A percentile compares a stretch with the other conserved stretches of the same genome.
phyloP scores from a whole-genome alignment of 2,113 vertebrate species.

The Leuciscus idus region DNA sequence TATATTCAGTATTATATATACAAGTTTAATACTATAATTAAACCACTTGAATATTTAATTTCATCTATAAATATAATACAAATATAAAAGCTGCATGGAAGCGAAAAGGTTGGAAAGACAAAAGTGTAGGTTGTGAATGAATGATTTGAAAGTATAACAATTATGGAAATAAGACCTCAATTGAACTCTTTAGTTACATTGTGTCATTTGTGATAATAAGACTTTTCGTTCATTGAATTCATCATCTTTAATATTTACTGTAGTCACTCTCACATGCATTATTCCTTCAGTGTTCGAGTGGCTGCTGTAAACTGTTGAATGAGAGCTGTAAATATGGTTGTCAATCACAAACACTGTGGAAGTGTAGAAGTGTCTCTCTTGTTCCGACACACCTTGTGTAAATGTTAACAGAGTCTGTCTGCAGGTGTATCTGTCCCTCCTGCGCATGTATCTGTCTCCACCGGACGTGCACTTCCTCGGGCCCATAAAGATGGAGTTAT shows the following conservation, averaged over 20 bases:
- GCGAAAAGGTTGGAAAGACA: neutral
- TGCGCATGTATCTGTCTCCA: conserved; percentile 96
- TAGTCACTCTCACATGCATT: neutral
- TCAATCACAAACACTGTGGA: neutral
- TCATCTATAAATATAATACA: neutral
- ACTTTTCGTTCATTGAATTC: too few relatives aligned
- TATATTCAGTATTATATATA: neutral
- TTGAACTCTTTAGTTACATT: too few relatives aligned
- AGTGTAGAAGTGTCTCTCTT: neutral
- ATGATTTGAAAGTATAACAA: neutral
- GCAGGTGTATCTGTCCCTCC: conserved; percentile 94
- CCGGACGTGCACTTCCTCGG: conserved; percentile 94
- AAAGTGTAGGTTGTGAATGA: neutral
- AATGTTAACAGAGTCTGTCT: neutral
- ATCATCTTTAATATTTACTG: neutral
- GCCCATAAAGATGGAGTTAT: conserved; percentile 92
- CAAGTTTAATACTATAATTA: neutral
- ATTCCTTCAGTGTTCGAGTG: too few relatives aligned
- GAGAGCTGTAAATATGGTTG: neutral
- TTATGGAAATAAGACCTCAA: neutral
- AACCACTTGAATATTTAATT: neutral
- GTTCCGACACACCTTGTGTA: neutral
- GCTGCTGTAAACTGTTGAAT: too few relatives aligned
- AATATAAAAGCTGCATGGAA: neutral
- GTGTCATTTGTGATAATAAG: too few relatives aligned